These are phyloP conservation scores for Tipula unca DNA, from an alignment of 2,888 invertebrate genomes.

Conservation along the genomic window DNA sequence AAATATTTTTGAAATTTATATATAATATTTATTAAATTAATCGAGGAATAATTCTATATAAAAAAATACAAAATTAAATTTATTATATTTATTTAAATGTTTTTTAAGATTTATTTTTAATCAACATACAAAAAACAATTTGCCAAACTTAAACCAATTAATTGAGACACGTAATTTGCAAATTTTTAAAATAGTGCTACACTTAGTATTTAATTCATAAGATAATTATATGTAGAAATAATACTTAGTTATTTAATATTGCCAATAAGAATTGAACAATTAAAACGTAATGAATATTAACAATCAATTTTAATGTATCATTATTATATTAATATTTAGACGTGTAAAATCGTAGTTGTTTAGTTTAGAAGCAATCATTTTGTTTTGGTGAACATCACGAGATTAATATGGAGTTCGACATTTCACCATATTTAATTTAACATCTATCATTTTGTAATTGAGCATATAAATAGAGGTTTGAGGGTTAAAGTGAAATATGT, in stretches of 20 bases:
- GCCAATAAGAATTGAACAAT: conserved; percentile 8
- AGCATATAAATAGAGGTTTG: too few relatives aligned
- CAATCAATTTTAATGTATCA: too few relatives aligned
- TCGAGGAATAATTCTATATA: background rate
- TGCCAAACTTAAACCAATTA: background rate
- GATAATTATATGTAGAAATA: background rate
- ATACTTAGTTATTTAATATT: background rate
- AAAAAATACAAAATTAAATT: background rate
- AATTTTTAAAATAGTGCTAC: background rate
- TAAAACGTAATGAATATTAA: too few relatives aligned
- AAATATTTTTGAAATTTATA: background rate
- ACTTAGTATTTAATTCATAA: background rate
- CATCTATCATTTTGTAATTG: too few relatives aligned
- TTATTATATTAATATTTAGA: background rate
- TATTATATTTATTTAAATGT: background rate
- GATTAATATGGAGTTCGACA: too few relatives aligned
- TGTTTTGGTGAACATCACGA: too few relatives aligned
- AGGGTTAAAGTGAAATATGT: too few relatives aligned
- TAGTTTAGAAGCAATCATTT: too few relatives aligned
- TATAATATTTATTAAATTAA: background rate
- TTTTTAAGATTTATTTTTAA: background rate
- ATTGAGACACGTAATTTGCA: background rate
- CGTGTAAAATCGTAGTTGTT: background rate
- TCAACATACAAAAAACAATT: background rate
- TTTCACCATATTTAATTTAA: too few relatives aligned